Percentiles rank a stretch among this genome's conserved stretches.
phyloP scores from a whole-genome alignment of 1,140 invertebrate genomes.

The roundworm (Caenorhabditis elegans) region DNA sequence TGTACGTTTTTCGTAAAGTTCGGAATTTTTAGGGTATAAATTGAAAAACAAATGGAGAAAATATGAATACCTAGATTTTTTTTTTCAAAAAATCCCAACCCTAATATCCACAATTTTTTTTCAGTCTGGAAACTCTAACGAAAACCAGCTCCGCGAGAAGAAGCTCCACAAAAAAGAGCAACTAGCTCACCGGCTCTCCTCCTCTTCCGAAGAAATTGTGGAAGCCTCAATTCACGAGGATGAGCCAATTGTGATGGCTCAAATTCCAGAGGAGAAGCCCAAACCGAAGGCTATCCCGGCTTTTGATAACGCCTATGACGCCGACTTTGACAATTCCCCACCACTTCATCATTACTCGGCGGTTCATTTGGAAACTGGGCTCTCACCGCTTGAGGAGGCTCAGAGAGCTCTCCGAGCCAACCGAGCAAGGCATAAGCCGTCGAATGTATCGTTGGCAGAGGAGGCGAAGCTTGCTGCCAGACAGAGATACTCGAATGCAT shows the following conservation, averaged over 20 bases:
- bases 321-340: not conserved
- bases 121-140: not conserved
- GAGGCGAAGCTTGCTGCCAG: not conserved
- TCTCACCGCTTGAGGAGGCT: not conserved
- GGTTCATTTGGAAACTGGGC: not conserved
- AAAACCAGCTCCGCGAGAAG: not conserved
- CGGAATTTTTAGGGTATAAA: not conserved
- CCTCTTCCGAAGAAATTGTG: constrained; percentile 33
- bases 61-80: too few relatives aligned
- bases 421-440: not conserved
- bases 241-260: constrained; percentile 21
- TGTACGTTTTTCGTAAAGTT: not conserved
- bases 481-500: not conserved
- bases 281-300: not conserved
- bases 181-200: constrained; percentile 2
- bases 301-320: not conserved
- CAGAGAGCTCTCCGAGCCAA: not conserved
- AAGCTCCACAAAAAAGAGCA: constrained; percentile 4
- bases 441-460: not conserved
- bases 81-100: too few relatives aligned
- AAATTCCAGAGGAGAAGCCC: not conserved
- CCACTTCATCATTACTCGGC: constrained; percentile 22
- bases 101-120: not conserved
- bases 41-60: too few relatives aligned
- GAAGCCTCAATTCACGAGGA: constrained; percentile 36